phyloP scores from a whole-genome alignment of 1,140 invertebrate genomes.

The Ylistrum balloti region DNA sequence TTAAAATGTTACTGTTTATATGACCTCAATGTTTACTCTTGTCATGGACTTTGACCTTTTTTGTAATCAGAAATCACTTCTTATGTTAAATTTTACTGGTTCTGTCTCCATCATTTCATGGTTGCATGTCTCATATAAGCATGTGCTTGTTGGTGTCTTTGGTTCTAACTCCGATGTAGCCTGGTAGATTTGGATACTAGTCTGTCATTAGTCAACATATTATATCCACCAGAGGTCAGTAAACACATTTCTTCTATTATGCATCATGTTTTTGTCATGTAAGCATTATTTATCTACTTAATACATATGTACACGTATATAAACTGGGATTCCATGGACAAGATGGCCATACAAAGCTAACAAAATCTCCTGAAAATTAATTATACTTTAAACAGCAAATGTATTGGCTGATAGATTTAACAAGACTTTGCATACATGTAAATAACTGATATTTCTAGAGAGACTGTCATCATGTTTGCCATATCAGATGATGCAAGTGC shows the following conservation, averaged over 20 bases:
- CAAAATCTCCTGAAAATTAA: too few relatives aligned
- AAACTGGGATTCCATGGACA: too few relatives aligned
- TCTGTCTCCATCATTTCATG: slow-evolving; percentile 1
- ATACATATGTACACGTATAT: too few relatives aligned
- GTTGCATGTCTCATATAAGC: background rate
- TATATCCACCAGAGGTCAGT: too few relatives aligned
- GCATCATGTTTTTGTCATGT: too few relatives aligned
- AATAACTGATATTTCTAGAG: background rate
- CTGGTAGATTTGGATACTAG: background rate
- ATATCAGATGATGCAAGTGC: background rate
- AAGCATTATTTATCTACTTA: too few relatives aligned
- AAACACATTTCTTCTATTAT: too few relatives aligned
- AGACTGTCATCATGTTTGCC: background rate
- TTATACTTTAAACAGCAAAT: too few relatives aligned
- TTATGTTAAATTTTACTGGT: background rate
- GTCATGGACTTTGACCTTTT: background rate
- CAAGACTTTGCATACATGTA: background rate
- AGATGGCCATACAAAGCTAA: too few relatives aligned
- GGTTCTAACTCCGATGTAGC: background rate
- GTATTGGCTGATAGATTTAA: too few relatives aligned
- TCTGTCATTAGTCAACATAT: background rate
- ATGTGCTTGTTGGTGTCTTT: slow-evolving; percentile 4
- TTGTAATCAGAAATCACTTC: background rate
- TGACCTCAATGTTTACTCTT: background rate
- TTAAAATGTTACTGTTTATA: too few relatives aligned